Base-by-base conservation (phyloP, 1,140 invertebrate genomes). In the Zaprionus davidi region DNA sequence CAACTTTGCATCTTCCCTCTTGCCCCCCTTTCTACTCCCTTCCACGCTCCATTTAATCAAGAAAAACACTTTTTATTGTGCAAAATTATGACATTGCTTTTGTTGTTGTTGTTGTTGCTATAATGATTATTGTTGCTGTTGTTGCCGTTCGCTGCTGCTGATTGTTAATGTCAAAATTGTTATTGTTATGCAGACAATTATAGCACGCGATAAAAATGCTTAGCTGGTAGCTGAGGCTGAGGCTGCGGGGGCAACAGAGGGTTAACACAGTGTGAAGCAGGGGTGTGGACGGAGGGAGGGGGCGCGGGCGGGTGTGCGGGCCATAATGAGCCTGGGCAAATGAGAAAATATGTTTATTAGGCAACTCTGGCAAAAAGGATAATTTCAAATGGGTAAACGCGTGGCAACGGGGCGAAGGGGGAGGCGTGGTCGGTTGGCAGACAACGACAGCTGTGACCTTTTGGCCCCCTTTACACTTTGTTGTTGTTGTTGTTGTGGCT, bases 131-230 rank as follows among this genome's bases (percentile, higher is more conserved):
- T 46, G 34, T 28, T 20, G 46, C 28, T 63, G 67, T 36, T 71
- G 34, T 62, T 62, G 56, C 60, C 49, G 58, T 15, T 55, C 28
- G 64, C 36, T 65, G 71, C 34, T 76, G 82, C 38, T 70, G 66
- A 60, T 79, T 88, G 83, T 75, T 87, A 87, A 87, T 87, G 83
- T 88, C 80, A 87, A 87, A 87, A 87, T 74, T 87, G 84, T 87
- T 87, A 87, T 87, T 87, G 84, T 87, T 87, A 87, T 87, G 84
- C 84, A 83, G 84, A 88, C 84, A 87, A 87, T 87, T 87, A 87
- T 84, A 76, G 84, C 78, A 71, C 46, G 84, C 84, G 84, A 88
- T 87, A 81, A 87, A 88, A 87, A 84, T 69, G 83, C 77, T 86
- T 86, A 79, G 69, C 75, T 76, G 71, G 55, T 64, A 63, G 46